phyloP scores from a whole-genome alignment of 1,140 invertebrate species.

The Pectinophora gossypiella region DNA sequence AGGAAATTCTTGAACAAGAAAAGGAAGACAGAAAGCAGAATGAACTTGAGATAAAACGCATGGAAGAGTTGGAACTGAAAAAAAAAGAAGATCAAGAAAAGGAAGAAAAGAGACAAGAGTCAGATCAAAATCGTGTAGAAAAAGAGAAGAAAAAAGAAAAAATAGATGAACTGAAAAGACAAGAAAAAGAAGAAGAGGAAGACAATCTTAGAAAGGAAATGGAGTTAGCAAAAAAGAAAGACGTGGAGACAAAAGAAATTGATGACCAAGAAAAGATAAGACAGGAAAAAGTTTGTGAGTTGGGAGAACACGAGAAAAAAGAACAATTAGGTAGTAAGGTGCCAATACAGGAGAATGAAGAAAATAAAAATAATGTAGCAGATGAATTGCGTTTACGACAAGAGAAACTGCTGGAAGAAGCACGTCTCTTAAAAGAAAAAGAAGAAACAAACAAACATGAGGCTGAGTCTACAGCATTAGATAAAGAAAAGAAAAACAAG shows the following conservation, averaged over 20 bases:
- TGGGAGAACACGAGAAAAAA: no score
- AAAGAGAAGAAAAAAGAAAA: constrained; percentile 1
- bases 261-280: background rate
- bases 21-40: constrained; percentile 18
- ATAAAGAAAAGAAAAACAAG: constrained; percentile 19
- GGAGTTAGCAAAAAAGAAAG: constrained; percentile 15
- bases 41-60: constrained; percentile 9
- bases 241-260: constrained; percentile 7
- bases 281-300: no score
- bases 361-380: constrained; percentile 16
- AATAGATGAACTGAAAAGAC: constrained; percentile 16
- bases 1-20: constrained; percentile 19
- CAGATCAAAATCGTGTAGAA: constrained; percentile 12
- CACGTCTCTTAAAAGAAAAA: constrained; percentile 22
- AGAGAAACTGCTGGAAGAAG: constrained; percentile 14
- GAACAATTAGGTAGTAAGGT: no score
- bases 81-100: constrained; percentile 19
- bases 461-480: constrained; percentile 13
- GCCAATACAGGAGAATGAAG: constrained; percentile 7
- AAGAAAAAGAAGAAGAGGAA: constrained; percentile 22
- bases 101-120: constrained; percentile 15
- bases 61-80: constrained; percentile 16
- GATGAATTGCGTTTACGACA: constrained; percentile 13
- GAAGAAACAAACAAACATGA: constrained; percentile 18
- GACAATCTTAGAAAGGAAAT: constrained; percentile 10